Percentiles rank a stretch among this genome's conserved stretches.
These are phyloP conservation scores for Holothuria glaberrima DNA, from an alignment of 35 echinoderm and acorn worm species.

Conservation along the genomic window DNA sequence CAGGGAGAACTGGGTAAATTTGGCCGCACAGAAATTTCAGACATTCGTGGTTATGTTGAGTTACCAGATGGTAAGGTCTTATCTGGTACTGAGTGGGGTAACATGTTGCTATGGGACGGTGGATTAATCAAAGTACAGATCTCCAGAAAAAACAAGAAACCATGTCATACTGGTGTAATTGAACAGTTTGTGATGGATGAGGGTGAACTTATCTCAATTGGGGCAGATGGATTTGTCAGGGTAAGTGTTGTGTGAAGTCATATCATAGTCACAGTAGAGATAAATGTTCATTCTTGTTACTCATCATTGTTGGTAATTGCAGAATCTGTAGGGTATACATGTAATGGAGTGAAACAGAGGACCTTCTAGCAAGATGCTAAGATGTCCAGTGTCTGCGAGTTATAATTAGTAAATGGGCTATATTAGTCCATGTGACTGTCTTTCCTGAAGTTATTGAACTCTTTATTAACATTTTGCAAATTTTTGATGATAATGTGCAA, in stretches of 20 bases:
- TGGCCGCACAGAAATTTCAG: constrained; percentile 96
- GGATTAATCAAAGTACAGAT: constrained; percentile 92
- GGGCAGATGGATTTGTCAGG: constrained; percentile 95
- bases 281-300: too few species aligned
- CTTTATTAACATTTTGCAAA: too few species aligned
- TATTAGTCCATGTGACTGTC: too few species aligned
- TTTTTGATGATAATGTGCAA: too few species aligned
- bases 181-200: constrained; percentile 99
- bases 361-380: too few species aligned
- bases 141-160: constrained; percentile 83
- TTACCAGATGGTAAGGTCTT: constrained; percentile 96
- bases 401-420: too few species aligned
- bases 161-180: constrained; percentile 83
- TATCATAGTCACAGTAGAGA: not conserved
- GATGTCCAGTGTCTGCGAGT: too few species aligned
- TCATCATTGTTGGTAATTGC: too few species aligned
- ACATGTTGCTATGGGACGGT: constrained; percentile 98
- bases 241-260: constrained; percentile 62
- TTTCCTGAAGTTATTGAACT: too few species aligned
- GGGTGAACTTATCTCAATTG: constrained; percentile 93
- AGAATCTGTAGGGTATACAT: too few species aligned
- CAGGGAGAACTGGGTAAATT: constrained; percentile 96
- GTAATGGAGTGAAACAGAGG: too few species aligned
- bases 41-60: constrained; percentile 95
- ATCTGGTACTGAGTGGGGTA: constrained; percentile 95